Base-by-base conservation (phyloP, 2,113 vertebrate species). In the Puntigrus tetrazona region DNA sequence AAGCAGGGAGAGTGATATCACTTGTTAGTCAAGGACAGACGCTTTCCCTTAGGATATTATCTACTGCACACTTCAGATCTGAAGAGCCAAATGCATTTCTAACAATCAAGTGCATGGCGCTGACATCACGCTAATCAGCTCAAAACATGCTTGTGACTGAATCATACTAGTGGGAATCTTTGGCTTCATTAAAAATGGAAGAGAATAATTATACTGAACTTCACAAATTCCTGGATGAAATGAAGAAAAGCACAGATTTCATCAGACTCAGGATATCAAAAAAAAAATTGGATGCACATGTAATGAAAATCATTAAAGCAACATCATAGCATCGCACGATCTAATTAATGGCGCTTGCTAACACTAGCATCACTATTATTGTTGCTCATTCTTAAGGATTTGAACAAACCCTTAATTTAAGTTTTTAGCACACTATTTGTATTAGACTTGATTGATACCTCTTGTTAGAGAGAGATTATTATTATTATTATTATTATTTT, bases 1-100 rank as follows among this genome's bases (percentile, higher is more conserved):
- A 18, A 81, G 25, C 55, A 41, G 8, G 36, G 31, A 65, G 69
- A 81, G 52, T 70, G 59, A 84, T 70, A 57, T 59, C 16, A 63
- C 63, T 82, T 78, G 86, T 85, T 84, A 82, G 61, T 76, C 61
- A 36, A 67, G 82, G 72, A 84, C 43, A 81, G 72, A 77, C 57
- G 5, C 22, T 70, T 84, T 70, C 47, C 61, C 50, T 75, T n/a
- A 55, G 41, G 72, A 81, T 78, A 72, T 87, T 76, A 81, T 76
- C 78, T 84, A 67, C 36, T 31, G 61, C 45, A 76, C 55, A 77
- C 73, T 77, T 34, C 74, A 78, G 8, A 81, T 41, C 72, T 61
- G 59, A 87, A 80, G 36, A 81, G 47, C 57, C 57, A 36, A 52
- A 73, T 31, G 52, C 31, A 72, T 41, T 36, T 73, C 61, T 47